Base-by-base conservation (phyloP, 2,113 vertebrate species). In the Tor tambroides region DNA sequence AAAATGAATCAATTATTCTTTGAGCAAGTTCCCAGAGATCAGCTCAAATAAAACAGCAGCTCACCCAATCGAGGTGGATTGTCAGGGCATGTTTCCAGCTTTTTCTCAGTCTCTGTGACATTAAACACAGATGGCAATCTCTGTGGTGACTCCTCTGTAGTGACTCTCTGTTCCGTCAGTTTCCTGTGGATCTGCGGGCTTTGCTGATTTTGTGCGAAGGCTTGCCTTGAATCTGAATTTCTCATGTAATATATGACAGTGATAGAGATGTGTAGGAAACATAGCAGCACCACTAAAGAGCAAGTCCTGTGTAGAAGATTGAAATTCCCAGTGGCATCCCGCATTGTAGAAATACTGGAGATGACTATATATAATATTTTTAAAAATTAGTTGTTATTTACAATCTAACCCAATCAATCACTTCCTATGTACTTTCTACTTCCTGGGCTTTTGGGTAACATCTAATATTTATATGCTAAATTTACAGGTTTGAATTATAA, bases 201-300 rank as follows among this genome's bases (percentile, higher is more conserved):
- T 84, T 94, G 94, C 76, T 93, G 93, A 49, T 94, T 90, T 26
- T 94, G 92, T 28, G 79, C 83, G 78, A 95, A 95, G 1, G 90
- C 83, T 49, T 92, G 86, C 10, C 91, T 92, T 35, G 91, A 75
- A 88, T 96, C 95, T 74, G 94, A 63, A 6, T 96, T 95, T 23
- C 93, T 92, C 80, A 97, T 92, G 88, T 97, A 98, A 88, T 97
- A 97, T 85, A 97, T 32, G 17, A 98, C 46, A 0, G 96, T 96
- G 71, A 96, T 93, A 6, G 94, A 92, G n/a, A 98, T 96, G 90
- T 98, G 97, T 26, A 98, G 90, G 19, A 94, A 92, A 85, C 97
- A 97, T 61, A 97, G 93, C 59, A 96, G 84, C 56, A 98, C 96
- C 67, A 98, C 93, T 84, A 97, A 90, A 90, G 95, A 95, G 89